Base-by-base conservation (phyloP, 2,797 vertebrate species). In the Sebastes nivosus region DNA sequence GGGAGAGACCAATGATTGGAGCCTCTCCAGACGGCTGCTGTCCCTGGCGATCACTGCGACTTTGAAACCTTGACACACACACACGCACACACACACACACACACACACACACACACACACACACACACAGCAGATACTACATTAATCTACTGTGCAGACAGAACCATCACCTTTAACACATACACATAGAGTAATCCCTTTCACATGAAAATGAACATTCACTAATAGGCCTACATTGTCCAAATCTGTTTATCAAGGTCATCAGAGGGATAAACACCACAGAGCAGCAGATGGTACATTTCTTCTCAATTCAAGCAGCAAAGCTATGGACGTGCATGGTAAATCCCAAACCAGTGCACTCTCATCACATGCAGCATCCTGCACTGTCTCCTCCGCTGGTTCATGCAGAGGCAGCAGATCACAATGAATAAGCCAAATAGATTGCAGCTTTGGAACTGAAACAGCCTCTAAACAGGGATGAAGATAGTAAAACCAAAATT, bases 1-100 rank as follows among this genome's bases (percentile, higher is more conserved):
- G 1, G 94, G 92, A 11, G 95, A 94, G 73, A 97, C 83, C 24
- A 96, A 96, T 1, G 85, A 87, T 57, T 73, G 88, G 61, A 97
- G 95, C 61, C 83, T 95, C 74, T 97, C 96, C 86, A 97, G 86
- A 2, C 96, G 92, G 78, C 82, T 86, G 69, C 59, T 81, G 68
- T 97, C 96, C 77, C 96, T 94, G 84, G 96, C 97, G 87, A 97
- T 94, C 46, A 97, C 96, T 0, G 95, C 96, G 0, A 97, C 97
- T 77, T 91, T 96, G 86, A 96, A 97, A 74, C 97, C 97, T 97
- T 52, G 12, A 76, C 46, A 81, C 18, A 57, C 58, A 76, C 30
- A 58, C 36, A 76, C 50, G 81, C 18, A 58, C 59, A 64, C 63
- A 72, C 65, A 79, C 36, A 83, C 55, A 83, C 50, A 82, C 18